phyloP scores from a whole-genome alignment of 2,888 invertebrate species.

The Antheraea yamamai region DNA sequence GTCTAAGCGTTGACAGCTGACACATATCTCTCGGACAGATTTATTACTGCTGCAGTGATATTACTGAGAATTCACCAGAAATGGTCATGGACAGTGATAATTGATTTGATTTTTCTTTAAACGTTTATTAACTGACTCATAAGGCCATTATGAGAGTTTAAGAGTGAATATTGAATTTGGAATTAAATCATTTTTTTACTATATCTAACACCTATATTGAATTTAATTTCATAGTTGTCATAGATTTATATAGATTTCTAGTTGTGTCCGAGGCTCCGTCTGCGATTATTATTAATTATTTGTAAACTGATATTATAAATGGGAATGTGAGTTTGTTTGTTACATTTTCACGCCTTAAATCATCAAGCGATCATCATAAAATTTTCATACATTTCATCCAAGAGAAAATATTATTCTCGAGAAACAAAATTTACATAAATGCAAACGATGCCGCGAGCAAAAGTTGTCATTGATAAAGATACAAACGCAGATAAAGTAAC shows the following conservation, averaged over 20 bases:
- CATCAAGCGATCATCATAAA: too few species aligned
- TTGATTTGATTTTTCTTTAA: background rate
- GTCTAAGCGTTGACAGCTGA: slow-evolving; percentile 4
- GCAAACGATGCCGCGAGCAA: too few species aligned
- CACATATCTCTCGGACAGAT: slow-evolving; percentile 2
- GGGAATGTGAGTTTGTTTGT: too few species aligned
- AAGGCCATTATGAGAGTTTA: background rate
- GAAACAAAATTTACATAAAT: too few species aligned
- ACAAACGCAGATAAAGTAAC: too few species aligned
- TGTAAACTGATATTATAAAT: too few species aligned
- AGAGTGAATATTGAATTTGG: background rate
- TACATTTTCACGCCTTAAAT: too few species aligned
- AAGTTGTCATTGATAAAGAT: too few species aligned
- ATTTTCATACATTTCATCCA: too few species aligned
- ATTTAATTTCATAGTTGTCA: background rate
- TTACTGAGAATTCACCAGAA: slow-evolving; percentile 1
- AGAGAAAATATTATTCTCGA: too few species aligned
- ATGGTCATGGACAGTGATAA: background rate
- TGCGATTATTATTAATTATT: background rate
- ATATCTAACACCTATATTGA: background rate
- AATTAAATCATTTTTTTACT: background rate
- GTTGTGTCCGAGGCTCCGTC: too few species aligned
- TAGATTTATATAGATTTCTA: background rate
- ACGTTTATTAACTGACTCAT: background rate
- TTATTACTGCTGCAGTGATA: background rate